A percentile compares a stretch with the other conserved stretches of the same genome.
phyloP scores from a whole-genome alignment of 2,113 vertebrate genomes.

The Manacus vitellinus region DNA sequence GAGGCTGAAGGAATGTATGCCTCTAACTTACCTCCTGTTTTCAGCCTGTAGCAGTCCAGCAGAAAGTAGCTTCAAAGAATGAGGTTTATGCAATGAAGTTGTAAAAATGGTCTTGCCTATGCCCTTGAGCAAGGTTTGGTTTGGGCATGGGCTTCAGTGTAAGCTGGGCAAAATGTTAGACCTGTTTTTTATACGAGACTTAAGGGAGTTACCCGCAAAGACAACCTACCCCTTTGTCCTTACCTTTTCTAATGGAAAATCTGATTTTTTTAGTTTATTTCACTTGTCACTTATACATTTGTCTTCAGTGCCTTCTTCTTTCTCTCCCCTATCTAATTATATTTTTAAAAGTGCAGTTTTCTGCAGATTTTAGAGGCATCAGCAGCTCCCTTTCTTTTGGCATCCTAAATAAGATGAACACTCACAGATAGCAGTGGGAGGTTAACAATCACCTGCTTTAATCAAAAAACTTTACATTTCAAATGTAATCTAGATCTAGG shows the following conservation, averaged over 20 bases:
- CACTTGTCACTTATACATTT: background rate
- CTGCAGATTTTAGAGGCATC: background rate
- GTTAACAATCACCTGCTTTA: constrained; percentile 24
- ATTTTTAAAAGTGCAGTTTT: background rate
- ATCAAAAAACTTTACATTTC: constrained; percentile 65
- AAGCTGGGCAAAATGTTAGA: background rate
- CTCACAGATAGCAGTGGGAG: constrained; percentile 13
- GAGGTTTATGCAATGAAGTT: background rate
- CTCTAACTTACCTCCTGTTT: background rate
- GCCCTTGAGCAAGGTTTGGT: background rate
- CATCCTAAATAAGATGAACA: background rate
- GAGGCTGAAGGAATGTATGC: background rate
- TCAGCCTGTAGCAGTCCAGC: background rate
- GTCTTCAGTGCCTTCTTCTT: background rate
- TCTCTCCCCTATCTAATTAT: background rate
- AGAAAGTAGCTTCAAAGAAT: background rate
- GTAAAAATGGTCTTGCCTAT: background rate
- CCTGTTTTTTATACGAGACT: background rate
- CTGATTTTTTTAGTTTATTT: background rate
- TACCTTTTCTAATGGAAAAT: background rate
- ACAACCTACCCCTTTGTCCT: background rate
- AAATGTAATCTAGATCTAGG: constrained; percentile 55
- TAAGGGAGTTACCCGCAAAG: background rate
- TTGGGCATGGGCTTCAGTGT: background rate
- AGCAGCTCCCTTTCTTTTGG: background rate